A percentile compares a stretch with the other conserved stretches of the same genome.
Evolutionary conservation across 2,113 vertebrate genomes (phyloP).

Genomic region (Apeltes quadracus): DNA sequence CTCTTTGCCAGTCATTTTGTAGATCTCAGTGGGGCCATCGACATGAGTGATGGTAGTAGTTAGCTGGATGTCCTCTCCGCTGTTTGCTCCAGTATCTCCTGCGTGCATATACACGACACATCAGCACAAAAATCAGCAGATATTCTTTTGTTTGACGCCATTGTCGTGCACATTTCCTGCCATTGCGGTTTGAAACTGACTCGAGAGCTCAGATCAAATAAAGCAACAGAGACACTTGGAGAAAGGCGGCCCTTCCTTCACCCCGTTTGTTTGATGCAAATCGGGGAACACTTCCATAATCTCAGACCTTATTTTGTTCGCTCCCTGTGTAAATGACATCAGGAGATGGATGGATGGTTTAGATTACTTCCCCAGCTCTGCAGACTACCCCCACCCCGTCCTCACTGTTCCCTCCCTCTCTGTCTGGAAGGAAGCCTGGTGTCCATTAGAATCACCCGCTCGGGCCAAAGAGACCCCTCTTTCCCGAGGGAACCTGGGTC

Average conservation of each 20-base stretch:
- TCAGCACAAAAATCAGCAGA: background rate
- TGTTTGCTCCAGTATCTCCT: constrained; percentile 81
- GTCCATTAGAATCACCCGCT: constrained; percentile 68
- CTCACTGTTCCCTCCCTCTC: constrained; percentile 22
- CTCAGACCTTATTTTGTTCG: constrained; percentile 20
- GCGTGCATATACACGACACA: constrained; percentile 1
- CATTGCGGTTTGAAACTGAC: constrained; percentile 6
- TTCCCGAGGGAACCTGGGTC: constrained; percentile 62
- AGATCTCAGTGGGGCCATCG: constrained; percentile 92
- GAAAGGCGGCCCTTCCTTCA: constrained; percentile 7
- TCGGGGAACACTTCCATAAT: constrained; percentile 53
- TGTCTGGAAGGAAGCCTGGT: constrained; percentile 70
- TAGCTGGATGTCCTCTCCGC: constrained; percentile 92
- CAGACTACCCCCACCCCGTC: background rate
- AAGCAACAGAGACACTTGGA: constrained; percentile 48
- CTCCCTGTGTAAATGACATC: constrained; percentile 48
- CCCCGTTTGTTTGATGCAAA: constrained; percentile 17
- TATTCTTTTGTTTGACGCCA: background rate
- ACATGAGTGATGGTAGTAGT: constrained; percentile 96
- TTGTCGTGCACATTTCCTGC: background rate
- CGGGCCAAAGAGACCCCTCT: constrained; percentile 61
- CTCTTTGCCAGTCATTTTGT: constrained; percentile 93
- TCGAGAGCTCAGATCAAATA: constrained; percentile 23
- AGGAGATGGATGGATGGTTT: constrained; percentile 73
- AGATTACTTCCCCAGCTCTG: constrained; percentile 64